Evolutionary conservation across 2,888 invertebrate species (phyloP).

Genomic region (Tribolium freemani): DNA sequence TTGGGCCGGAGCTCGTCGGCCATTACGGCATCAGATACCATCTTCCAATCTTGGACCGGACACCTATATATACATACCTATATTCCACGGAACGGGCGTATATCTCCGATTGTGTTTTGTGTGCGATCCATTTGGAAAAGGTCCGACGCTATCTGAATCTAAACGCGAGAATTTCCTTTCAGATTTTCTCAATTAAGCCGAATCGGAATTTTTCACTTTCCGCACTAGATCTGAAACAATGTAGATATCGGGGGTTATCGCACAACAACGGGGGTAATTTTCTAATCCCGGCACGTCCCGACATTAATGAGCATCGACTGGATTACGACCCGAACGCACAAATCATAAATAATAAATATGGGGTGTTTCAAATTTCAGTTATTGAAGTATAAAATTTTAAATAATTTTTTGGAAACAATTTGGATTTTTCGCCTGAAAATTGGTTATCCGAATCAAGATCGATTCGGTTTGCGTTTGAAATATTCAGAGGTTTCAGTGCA

Average conservation of each 20-base stretch:
- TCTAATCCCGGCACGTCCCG: slow-evolving; percentile 22
- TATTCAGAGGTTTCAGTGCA: neutral
- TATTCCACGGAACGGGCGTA: slow-evolving; percentile 26
- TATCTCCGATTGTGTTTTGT: slow-evolving; percentile 52
- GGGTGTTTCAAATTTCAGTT: too few relatives aligned
- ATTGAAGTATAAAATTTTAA: too few relatives aligned
- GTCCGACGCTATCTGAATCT: slow-evolving; percentile 48
- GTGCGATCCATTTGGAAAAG: slow-evolving; percentile 40
- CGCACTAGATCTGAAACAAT: neutral
- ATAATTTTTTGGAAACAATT: too few relatives aligned
- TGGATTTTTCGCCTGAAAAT: too few relatives aligned
- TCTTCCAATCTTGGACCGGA: slow-evolving; percentile 56
- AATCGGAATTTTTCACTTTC: neutral
- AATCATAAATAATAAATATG: slow-evolving; percentile 23
- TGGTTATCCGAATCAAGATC: neutral
- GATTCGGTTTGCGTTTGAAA: neutral
- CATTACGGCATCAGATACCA: slow-evolving; percentile 47
- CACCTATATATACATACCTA: slow-evolving; percentile 44
- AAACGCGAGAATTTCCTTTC: slow-evolving; percentile 43
- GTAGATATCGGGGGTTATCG: neutral
- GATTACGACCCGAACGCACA: slow-evolving; percentile 22
- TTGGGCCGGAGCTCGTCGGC: neutral
- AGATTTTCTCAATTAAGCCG: slow-evolving; percentile 46
- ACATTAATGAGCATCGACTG: slow-evolving; percentile 26
- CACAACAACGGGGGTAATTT: slow-evolving; percentile 11